phyloP scores from a whole-genome alignment of 2,888 invertebrate species.

The Patella pellucida region DNA sequence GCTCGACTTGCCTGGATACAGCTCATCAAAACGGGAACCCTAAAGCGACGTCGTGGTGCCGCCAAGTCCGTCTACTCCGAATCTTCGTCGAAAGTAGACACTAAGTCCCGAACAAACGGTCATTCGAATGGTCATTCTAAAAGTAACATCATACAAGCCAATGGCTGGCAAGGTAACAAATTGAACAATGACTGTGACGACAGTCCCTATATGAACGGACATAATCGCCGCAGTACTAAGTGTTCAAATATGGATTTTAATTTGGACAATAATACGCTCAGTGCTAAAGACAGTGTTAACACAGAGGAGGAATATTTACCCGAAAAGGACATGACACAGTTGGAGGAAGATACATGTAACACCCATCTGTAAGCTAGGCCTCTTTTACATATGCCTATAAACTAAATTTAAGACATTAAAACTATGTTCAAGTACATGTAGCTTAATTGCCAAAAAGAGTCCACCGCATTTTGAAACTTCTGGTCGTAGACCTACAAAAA shows the following conservation, averaged over 20 bases:
- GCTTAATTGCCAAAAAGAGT: too few species aligned
- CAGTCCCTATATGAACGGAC: neutral
- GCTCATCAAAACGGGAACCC: slow-evolving; percentile 59
- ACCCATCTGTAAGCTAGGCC: neutral
- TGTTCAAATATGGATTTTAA: neutral
- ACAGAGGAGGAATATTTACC: neutral
- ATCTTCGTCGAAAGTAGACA: slow-evolving; percentile 48
- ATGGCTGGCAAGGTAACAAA: slow-evolving; percentile 40
- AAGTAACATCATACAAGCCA: slow-evolving; percentile 30
- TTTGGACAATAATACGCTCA: neutral
- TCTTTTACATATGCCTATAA: too few species aligned
- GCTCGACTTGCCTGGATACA: slow-evolving; percentile 61
- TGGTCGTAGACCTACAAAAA: too few species aligned
- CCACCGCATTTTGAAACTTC: too few species aligned
- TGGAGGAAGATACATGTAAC: neutral
- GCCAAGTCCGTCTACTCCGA: slow-evolving; percentile 51
- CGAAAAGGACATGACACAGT: neutral
- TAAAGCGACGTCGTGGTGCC: slow-evolving; percentile 58
- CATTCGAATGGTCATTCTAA: slow-evolving; percentile 20
- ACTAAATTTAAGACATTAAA: too few species aligned
- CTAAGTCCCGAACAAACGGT: slow-evolving; percentile 31
- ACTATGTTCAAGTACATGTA: too few species aligned
- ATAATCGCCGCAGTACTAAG: neutral
- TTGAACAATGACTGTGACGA: slow-evolving; percentile 24
- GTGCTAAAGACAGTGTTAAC: neutral